Conservation (phyloP, 2,797 vertebrate genomes). For the Muscicapa striata region DNA sequence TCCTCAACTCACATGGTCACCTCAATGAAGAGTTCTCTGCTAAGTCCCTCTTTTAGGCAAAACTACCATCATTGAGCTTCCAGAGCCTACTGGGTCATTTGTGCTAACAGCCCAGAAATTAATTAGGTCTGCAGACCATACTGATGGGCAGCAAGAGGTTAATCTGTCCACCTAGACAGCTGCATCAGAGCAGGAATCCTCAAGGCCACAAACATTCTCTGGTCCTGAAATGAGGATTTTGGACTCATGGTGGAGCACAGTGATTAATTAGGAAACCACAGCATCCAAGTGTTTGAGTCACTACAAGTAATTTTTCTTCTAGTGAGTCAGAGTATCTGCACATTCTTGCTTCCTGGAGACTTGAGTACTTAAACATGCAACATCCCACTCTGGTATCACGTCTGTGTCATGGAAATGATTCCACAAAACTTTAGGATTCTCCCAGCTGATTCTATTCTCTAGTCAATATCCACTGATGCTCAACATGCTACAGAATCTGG, state of each 20-base stretch:
- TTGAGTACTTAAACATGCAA: neutral
- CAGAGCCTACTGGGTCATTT: neutral
- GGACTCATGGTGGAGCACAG: neutral
- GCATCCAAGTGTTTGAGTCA: conserved; percentile 42
- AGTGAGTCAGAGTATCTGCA: conserved; percentile 47
- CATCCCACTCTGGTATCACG: neutral
- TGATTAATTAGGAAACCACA: conserved; percentile 6
- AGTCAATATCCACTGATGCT: neutral
- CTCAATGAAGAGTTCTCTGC: neutral
- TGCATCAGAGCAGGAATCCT: neutral
- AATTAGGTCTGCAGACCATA: neutral
- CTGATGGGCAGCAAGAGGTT: neutral
- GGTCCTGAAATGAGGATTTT: neutral
- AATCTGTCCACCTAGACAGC: neutral
- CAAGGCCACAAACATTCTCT: neutral
- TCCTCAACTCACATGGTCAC: neutral
- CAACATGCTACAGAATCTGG: neutral
- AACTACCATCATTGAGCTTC: neutral
- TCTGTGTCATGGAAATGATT: neutral
- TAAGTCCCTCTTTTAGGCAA: neutral
- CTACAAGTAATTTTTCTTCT: neutral
- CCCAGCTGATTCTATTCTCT: neutral
- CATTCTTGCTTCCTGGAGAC: conserved; percentile 22
- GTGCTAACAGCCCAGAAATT: neutral
- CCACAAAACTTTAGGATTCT: neutral